Evolutionary conservation across 2,113 vertebrate species (phyloP).

Genomic region (Riparia riparia): DNA sequence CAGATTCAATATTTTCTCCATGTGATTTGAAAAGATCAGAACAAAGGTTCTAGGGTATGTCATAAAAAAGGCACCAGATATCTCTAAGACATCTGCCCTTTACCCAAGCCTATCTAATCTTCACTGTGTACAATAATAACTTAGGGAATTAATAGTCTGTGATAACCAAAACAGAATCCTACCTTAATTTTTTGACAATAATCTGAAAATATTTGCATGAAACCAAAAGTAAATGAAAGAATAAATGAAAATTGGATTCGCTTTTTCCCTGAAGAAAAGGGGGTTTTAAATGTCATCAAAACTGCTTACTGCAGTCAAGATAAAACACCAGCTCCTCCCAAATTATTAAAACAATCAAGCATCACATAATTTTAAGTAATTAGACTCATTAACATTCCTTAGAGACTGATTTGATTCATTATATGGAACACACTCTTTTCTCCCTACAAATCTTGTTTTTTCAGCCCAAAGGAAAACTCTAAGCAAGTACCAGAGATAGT

Average conservation of each 20-base stretch:
- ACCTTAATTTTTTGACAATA: slow-evolving; percentile 45
- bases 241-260: slow-evolving; percentile 1
- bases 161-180: slow-evolving; percentile 43
- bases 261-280: slow-evolving; percentile 4
- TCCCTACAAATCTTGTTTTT: background rate
- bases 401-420: slow-evolving; percentile 61
- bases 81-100: slow-evolving; percentile 52
- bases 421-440: background rate
- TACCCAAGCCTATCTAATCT: slow-evolving; percentile 35
- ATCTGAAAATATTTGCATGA: slow-evolving; percentile 23
- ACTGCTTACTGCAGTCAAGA: slow-evolving; percentile 35
- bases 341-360: slow-evolving; percentile 73
- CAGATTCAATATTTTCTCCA: slow-evolving; percentile 56
- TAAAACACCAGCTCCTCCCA: slow-evolving; percentile 58
- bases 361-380: slow-evolving; percentile 70
- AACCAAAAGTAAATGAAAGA: slow-evolving; percentile 50
- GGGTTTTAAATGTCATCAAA: slow-evolving; percentile 40
- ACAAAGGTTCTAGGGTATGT: slow-evolving; percentile 33
- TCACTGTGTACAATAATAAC: slow-evolving; percentile 32
- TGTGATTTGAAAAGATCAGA: slow-evolving; percentile 54
- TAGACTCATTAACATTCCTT: slow-evolving; percentile 69
- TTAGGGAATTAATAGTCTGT: slow-evolving; percentile 30
- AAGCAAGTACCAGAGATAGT: background rate
- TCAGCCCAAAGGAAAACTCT: slow-evolving; percentile 24
- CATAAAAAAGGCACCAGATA: background rate